Conservation (phyloP, 2,797 vertebrate species). For the Strix occidentalis region DNA sequence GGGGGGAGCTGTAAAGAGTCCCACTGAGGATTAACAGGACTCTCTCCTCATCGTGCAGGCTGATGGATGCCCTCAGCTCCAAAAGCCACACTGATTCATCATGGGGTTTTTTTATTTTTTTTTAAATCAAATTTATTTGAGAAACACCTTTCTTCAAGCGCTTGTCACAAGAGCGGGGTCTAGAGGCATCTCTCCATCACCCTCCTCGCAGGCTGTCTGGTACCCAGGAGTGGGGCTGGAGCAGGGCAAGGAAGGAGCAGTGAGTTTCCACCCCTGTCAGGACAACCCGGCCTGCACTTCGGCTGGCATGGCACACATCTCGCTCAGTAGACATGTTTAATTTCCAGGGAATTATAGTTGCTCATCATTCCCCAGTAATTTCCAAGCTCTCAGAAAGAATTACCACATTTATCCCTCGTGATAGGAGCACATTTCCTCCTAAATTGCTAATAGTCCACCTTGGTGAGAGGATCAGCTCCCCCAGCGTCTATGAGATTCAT, state of each 20-base stretch:
- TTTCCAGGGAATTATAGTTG: background rate
- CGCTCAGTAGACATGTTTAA: background rate
- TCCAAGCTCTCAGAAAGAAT: background rate
- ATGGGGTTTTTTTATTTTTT: too few relatives aligned
- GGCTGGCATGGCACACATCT: accelerated
- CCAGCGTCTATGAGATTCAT: background rate
- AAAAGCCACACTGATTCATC: background rate
- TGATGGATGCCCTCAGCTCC: background rate
- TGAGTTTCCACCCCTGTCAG: background rate
- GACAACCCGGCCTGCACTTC: background rate
- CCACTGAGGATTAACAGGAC: accelerated
- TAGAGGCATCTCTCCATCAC: background rate
- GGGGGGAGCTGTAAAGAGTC: background rate
- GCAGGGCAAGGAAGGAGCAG: background rate
- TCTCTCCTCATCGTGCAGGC: background rate
- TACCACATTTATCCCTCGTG: background rate
- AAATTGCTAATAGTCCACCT: background rate
- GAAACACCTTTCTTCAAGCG: background rate
- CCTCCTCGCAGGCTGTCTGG: too few relatives aligned
- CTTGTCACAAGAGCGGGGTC: background rate
- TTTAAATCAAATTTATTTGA: background rate
- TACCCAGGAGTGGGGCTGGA: background rate
- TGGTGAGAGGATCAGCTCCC: background rate
- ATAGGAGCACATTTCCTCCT: background rate
- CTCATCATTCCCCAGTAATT: background rate